A percentile compares a stretch with the other conserved stretches of the same genome.
phyloP scores from a whole-genome alignment of 1,140 invertebrate species.

The Drosophila lini region DNA sequence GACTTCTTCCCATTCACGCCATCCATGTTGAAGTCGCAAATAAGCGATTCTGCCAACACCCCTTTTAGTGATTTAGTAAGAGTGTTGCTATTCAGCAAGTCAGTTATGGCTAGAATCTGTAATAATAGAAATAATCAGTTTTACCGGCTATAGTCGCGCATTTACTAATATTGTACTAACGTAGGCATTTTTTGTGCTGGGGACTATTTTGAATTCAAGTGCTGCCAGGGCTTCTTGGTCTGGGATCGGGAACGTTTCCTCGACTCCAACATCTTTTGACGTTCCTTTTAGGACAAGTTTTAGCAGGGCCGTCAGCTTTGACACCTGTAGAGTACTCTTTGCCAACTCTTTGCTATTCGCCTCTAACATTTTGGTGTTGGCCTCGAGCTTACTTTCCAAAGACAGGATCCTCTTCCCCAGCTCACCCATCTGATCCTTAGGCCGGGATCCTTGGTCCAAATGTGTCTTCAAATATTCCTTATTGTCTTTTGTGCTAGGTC shows the following conservation, averaged over 20 bases:
- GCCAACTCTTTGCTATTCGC: background rate
- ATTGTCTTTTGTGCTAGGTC: background rate
- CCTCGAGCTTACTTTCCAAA: background rate
- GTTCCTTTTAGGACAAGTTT: background rate
- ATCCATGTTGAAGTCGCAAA: conserved; percentile 3
- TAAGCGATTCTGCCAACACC: background rate
- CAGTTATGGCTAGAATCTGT: background rate
- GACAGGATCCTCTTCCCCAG: background rate
- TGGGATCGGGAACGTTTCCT: background rate
- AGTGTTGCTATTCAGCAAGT: background rate
- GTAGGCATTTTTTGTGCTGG: background rate
- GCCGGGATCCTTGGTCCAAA: background rate
- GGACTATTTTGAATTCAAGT: background rate
- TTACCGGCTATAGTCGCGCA: no score
- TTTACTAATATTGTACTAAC: background rate
- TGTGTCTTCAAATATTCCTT: background rate
- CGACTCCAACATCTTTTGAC: background rate
- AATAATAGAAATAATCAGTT: background rate
- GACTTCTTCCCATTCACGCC: conserved; percentile 6
- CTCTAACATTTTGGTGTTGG: background rate
- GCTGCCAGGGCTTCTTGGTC: background rate
- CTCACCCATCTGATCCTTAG: background rate
- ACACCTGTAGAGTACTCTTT: background rate
- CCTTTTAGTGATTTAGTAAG: background rate
- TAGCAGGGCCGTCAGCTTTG: background rate